Base-by-base conservation (phyloP, 2,888 invertebrate genomes). In the Dicranocentrus wangi region DNA sequence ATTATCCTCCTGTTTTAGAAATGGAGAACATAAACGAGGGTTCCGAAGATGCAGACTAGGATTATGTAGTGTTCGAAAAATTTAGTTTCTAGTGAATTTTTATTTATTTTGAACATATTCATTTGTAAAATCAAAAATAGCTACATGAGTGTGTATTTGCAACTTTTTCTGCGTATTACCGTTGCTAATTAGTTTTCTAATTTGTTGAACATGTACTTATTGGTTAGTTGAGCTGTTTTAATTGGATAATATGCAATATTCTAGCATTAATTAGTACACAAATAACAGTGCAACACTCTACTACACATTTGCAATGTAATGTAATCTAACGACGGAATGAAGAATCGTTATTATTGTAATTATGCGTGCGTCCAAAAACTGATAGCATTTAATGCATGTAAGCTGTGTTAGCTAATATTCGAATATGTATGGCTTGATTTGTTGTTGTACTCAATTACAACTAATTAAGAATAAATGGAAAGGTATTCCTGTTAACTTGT, bases 381-480 rank as follows among this genome's bases (percentile, higher is more conserved):
- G 13, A 39, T 13, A 8, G 39, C 39, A 39, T 39, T 39, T 8
- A 39, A 39, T 39, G 13, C 39, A 8, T 39, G 39, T 39, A 13
- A 39, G 39, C 39, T n/a, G n/a, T n/a, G n/a, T n/a, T n/a, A n/a
- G n/a, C n/a, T n/a, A n/a, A n/a, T n/a, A n/a, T n/a, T n/a, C n/a
- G n/a, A n/a, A n/a, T n/a, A n/a, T n/a, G n/a, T n/a, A n/a, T n/a
- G n/a, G n/a, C n/a, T n/a, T n/a, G n/a, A n/a, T 21, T 21, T 58
- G 58, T 13, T 58, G 25, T 58, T 58, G 68, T 51, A 65, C 23
- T 19, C 23, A 39, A 65, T 65, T 65, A 65, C 65, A 65, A 47
- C 68, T 68, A 68, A 68, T 68, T 68, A 51, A 51, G 17, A 51
- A 68, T n/a, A 27, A 68, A 68, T 68, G 28, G 58, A 58, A 58